Conservation (phyloP, 2,888 invertebrate genomes). For the Orchestes rusci region DNA sequence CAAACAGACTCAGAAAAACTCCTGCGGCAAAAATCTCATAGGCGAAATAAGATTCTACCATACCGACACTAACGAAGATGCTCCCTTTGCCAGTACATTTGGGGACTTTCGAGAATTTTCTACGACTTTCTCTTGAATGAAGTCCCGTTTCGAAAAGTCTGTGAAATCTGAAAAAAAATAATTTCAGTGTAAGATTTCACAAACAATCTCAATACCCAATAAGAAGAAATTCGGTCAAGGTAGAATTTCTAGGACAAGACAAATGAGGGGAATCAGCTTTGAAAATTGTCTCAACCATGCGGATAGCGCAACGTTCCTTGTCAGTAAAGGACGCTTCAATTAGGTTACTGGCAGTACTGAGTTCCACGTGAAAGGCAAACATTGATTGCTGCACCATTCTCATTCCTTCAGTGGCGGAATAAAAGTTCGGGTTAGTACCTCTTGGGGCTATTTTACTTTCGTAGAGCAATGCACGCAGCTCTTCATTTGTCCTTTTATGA, state of each 20-base stretch:
- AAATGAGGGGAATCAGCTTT: conserved; percentile 15
- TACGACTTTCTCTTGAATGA: conserved; percentile 9
- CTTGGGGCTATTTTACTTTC: conserved; percentile 17
- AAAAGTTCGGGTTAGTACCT: conserved; percentile 4
- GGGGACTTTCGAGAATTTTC: conserved; percentile 10
- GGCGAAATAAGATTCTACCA: conserved; percentile 20
- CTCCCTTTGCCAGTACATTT: conserved; percentile 13
- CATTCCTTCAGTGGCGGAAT: conserved; percentile 13
- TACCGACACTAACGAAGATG: conserved; percentile 16
- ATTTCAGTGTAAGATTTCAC: too few species aligned
- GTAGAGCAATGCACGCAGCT: conserved; percentile 15
- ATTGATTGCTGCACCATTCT: conserved; percentile 12
- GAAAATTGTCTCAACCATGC: conserved; percentile 13
- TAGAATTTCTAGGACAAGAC: conserved; percentile 10
- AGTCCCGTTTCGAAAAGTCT: conserved; percentile 19
- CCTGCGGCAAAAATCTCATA: conserved; percentile 14
- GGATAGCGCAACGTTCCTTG: conserved; percentile 11
- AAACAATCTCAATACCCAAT: too few species aligned
- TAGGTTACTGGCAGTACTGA: conserved; percentile 5
- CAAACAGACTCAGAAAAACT: conserved; percentile 9
- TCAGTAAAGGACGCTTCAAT: conserved; percentile 14
- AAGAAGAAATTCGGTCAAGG: conserved; percentile 12
- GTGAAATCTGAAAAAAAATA: conserved; percentile 17
- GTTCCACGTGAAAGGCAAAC: conserved; percentile 16
- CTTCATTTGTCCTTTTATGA: conserved; percentile 13